phyloP scores from a whole-genome alignment of 2,797 vertebrate species.

The Momotus momota region DNA sequence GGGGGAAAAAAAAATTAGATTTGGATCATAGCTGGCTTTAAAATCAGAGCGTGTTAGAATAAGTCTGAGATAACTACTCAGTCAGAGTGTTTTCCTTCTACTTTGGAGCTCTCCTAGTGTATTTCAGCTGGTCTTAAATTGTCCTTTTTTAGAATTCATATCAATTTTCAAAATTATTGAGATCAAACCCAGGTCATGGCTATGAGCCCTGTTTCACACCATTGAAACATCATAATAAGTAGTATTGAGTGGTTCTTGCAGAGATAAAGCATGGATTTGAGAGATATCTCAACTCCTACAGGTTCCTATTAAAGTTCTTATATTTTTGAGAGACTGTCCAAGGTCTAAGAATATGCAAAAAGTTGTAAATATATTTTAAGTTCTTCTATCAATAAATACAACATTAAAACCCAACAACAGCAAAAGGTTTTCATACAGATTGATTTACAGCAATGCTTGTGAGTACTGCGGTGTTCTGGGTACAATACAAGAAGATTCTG shows the following conservation, averaged over 20 bases:
- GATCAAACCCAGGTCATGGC: not conserved
- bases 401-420: not conserved
- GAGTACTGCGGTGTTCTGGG: not conserved
- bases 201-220: not conserved
- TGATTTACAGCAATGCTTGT: not conserved
- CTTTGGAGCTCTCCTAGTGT: not conserved
- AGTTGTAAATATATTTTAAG: not conserved
- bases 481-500: not conserved
- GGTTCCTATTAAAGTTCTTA: not conserved
- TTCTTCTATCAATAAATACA: not conserved
- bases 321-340: not conserved
- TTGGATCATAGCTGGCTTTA: not conserved
- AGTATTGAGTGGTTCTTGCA: not conserved
- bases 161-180: conserved; percentile 24
- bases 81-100: not conserved
- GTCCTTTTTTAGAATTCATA: not conserved
- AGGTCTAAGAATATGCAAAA: not conserved
- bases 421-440: not conserved
- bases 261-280: not conserved
- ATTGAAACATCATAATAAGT: not conserved
- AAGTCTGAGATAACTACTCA: not conserved
- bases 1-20: not conserved
- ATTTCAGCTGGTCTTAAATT: not conserved
- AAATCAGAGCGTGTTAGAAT: not conserved
- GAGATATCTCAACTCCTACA: not conserved